Base-by-base conservation (phyloP, 2,113 vertebrate species). In the Pelobates fuscus region DNA sequence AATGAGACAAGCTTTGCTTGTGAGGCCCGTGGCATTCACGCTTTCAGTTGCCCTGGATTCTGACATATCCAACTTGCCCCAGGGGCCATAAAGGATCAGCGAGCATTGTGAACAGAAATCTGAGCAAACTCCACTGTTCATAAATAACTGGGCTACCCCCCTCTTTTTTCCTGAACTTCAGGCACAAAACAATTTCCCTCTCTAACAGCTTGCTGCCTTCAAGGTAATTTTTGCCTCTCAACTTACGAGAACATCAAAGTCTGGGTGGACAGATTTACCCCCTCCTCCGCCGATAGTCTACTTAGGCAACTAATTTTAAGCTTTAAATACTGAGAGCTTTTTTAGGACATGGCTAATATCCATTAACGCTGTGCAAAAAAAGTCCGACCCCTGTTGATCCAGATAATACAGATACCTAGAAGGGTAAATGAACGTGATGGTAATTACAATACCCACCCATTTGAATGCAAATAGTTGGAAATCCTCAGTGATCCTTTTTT, bases 121-220 rank as follows among this genome's bases (percentile, higher is more conserved):
- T 37, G 32, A 5, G 32, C 32, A 6, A 37, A 0, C 32, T 37
- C 32, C 32, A 10, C 32, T 10, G n/a, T n/a, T n/a, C n/a, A n/a
- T n/a, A n/a, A 43, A 32, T 15, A 43, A 25, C n/a, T 24, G 14
- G 21, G 44, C 37, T 7, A 5, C 24, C 14, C 5, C 32, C 32
- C 32, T 26, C 64, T 37, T n/a, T 49, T 41, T 67, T 27, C 32
- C 64, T 67, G 64, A 49, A 49, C 46, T 49, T 41, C 46, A 27
- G 64, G 44, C 44, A 52, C n/a, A 23, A 41, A 49, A 46, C 64
- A 49, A 67, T 67, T 67, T 44, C 43, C 8, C 17, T 67, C 64
- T 67, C 25, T 27, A n/a, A 67, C 64, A 49, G 43, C 41, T 17
- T 49, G 44, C n/a, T 52, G 64, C 64, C 64, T 67, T 67, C 64